phyloP scores from a whole-genome alignment of 2,113 vertebrate species.

The Ochotona princeps region DNA sequence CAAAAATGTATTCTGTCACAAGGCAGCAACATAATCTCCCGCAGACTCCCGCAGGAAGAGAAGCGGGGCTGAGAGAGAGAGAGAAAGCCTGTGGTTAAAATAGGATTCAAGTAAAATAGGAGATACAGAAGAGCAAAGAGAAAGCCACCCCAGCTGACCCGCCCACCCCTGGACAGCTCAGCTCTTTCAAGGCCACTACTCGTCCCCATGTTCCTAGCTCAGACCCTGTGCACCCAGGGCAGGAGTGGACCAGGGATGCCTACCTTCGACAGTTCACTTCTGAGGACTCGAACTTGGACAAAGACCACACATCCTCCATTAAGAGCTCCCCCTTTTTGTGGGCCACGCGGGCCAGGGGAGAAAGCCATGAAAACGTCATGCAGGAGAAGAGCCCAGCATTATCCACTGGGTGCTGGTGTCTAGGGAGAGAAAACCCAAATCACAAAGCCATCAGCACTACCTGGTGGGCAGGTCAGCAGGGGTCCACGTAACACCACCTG shows the following conservation, averaged over 20 bases:
- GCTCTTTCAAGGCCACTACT: not conserved
- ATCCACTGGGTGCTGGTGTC: slow-evolving; percentile 93
- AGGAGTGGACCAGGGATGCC: slow-evolving; percentile 55
- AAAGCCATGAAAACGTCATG: slow-evolving; percentile 97
- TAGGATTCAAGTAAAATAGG: slow-evolving; percentile 64
- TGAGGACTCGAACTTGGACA: slow-evolving; percentile 92
- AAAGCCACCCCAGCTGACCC: slow-evolving; percentile 46
- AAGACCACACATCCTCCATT: slow-evolving; percentile 92
- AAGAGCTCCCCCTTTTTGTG: slow-evolving; percentile 92
- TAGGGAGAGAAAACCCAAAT: slow-evolving; percentile 74
- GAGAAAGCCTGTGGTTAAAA: slow-evolving; percentile 77
- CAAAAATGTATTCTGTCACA: slow-evolving; percentile 79
- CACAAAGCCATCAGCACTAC: not conserved
- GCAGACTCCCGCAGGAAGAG: slow-evolving; percentile 74
- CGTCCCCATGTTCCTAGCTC: slow-evolving; percentile 44
- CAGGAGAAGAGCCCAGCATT: slow-evolving; percentile 95
- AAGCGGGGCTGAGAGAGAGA: slow-evolving; percentile 78
- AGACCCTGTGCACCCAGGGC: slow-evolving; percentile 29
- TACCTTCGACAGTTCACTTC: slow-evolving; percentile 93
- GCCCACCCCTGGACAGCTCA: slow-evolving; percentile 32
- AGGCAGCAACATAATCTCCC: slow-evolving; percentile 79
- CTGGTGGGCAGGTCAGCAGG: not conserved
- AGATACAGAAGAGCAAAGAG: slow-evolving; percentile 67
- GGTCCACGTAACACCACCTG: not conserved
- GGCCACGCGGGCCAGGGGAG: slow-evolving; percentile 89